These are phyloP conservation scores for Forbesichthys agassizii DNA, from an alignment of 2,113 vertebrate genomes.

Conservation along the genomic window DNA sequence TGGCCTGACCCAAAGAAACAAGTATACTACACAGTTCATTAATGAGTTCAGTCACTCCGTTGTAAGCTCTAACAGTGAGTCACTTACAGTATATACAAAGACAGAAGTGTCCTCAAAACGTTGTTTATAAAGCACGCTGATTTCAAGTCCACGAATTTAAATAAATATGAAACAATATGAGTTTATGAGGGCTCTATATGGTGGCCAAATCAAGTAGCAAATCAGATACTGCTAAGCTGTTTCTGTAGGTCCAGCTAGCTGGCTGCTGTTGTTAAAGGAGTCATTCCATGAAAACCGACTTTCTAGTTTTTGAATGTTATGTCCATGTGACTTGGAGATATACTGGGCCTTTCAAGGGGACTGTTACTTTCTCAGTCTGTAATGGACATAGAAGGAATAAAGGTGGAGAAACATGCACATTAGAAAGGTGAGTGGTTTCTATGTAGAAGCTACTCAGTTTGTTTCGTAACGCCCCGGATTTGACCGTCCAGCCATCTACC, in stretches of 20 bases:
- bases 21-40: background rate
- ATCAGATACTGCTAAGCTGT: conserved; percentile 56
- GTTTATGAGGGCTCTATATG: conserved; percentile 54
- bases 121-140: conserved; percentile 6
- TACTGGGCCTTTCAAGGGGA: no score
- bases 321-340: no score
- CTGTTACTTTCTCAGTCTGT: no score
- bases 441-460: no score
- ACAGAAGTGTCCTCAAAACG: conserved; percentile 1
- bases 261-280: conserved; percentile 6
- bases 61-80: background rate
- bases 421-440: no score
- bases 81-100: background rate
- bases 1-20: no score
- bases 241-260: conserved; percentile 54
- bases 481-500: no score
- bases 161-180: conserved; percentile 30
- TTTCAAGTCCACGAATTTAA: conserved; percentile 2
- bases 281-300: no score
- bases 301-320: no score
- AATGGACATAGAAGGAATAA: no score
- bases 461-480: no score
- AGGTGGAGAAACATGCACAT: no score
- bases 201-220: conserved; percentile 59
- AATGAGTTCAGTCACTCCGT: background rate